Percentiles rank a stretch among this genome's conserved stretches.
Conservation (phyloP, 2,888 invertebrate genomes). For the Portevinia maculata region DNA sequence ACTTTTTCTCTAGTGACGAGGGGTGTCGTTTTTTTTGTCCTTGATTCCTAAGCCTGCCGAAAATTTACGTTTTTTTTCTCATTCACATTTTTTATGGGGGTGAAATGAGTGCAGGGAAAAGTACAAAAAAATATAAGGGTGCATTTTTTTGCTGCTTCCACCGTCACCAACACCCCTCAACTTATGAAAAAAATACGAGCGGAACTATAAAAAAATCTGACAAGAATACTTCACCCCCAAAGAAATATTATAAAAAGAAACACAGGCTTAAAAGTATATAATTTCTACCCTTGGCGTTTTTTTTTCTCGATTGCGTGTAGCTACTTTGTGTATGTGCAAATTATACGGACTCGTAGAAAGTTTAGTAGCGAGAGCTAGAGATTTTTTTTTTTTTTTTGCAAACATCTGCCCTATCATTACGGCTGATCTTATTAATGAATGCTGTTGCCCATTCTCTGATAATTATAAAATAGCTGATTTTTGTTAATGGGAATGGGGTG, state of each 20-base stretch:
- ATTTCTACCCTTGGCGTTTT: slow-evolving; percentile 51
- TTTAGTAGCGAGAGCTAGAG: background rate
- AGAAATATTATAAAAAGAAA: slow-evolving; percentile 47
- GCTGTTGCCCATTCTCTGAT: slow-evolving; percentile 27
- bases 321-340: slow-evolving; percentile 50
- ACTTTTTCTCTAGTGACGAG: slow-evolving; percentile 22
- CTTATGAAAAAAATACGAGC: slow-evolving; percentile 26
- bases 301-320: slow-evolving; percentile 38
- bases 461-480: slow-evolving; percentile 37
- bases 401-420: slow-evolving; percentile 61
- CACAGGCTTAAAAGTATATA: slow-evolving; percentile 62
- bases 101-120: slow-evolving; percentile 54
- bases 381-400: slow-evolving; percentile 43
- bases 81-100: slow-evolving; percentile 57
- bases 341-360: slow-evolving; percentile 11
- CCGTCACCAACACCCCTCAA: slow-evolving; percentile 40
- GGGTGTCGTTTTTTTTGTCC: slow-evolving; percentile 35
- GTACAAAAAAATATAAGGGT: slow-evolving; percentile 57
- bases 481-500: background rate
- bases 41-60: slow-evolving; percentile 39
- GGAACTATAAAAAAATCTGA: slow-evolving; percentile 51
- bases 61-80: slow-evolving; percentile 44
- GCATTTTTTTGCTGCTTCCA: slow-evolving; percentile 45
- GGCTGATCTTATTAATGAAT: slow-evolving; percentile 51
- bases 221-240: slow-evolving; percentile 59